Conservation (phyloP, 2,888 invertebrate species). For the Caenorhabditis parvicauda region DNA sequence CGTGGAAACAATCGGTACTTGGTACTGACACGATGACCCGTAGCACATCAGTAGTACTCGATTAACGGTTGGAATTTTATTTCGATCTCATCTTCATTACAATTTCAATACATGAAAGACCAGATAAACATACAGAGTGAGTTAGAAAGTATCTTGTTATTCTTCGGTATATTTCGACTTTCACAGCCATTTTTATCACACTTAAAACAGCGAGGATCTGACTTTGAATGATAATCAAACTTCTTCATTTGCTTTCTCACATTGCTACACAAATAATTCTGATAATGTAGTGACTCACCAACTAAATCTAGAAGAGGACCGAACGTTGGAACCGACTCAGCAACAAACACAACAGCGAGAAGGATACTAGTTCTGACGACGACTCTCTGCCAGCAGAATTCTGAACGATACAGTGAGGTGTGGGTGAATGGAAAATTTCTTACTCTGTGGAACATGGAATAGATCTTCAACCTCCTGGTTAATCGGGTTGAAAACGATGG, state of each 20-base stretch:
- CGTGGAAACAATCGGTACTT: too few species aligned
- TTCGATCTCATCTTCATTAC: constrained; percentile 35
- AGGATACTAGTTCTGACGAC: constrained; percentile 47
- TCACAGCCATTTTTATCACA: too few species aligned
- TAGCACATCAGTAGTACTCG: too few species aligned
- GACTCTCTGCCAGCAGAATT: constrained; percentile 43
- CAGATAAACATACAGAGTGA: neutral
- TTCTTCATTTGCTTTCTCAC: neutral
- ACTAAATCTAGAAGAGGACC: constrained; percentile 57
- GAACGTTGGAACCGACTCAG: constrained; percentile 58
- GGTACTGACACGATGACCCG: too few species aligned
- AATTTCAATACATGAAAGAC: neutral
- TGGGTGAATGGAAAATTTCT: constrained; percentile 1
- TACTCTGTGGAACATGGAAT: constrained; percentile 52
- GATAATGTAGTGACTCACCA: constrained; percentile 7
- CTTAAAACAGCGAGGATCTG: neutral
- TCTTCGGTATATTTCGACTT: too few species aligned
- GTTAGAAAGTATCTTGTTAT: neutral
- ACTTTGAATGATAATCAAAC: constrained; percentile 18
- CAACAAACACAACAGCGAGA: constrained; percentile 52
- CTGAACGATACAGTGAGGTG: constrained; percentile 8
- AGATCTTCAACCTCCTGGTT: constrained; percentile 59
- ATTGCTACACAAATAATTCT: neutral
- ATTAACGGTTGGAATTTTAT: constrained; percentile 42
- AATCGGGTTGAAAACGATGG: constrained; percentile 57